Percentiles rank a stretch among this genome's conserved stretches.
Conservation (phyloP, 2,797 vertebrate species). For the Fistularia commersonii region DNA sequence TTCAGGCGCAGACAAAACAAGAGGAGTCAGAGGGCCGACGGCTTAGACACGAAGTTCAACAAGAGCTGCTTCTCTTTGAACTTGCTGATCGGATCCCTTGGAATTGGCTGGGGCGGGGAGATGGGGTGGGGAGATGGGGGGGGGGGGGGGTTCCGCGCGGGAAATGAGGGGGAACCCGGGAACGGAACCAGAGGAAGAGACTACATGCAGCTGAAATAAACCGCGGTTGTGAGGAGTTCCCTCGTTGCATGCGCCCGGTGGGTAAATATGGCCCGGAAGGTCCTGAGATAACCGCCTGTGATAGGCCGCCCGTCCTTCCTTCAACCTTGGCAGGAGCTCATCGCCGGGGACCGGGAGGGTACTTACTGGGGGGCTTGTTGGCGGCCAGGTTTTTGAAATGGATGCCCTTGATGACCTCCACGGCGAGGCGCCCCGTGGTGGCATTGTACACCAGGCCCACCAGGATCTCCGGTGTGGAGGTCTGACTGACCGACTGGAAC, state of each 20-base stretch:
- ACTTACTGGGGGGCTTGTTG: constrained; percentile 99
- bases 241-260: too few relatives aligned
- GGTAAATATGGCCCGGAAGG: too few relatives aligned
- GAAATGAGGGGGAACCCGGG: neutral
- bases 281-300: too few relatives aligned
- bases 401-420: constrained; percentile 98
- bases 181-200: neutral
- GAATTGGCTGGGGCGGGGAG: constrained; percentile 21
- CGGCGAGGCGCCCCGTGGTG: constrained; percentile 94
- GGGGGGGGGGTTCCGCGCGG: too few relatives aligned
- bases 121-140: neutral
- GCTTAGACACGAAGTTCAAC: constrained; percentile 74
- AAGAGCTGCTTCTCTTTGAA: constrained; percentile 52
- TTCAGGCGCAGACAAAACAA: constrained; percentile 54
- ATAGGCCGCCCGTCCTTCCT: too few relatives aligned
- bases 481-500: constrained; percentile 92
- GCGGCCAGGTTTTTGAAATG: constrained; percentile 97
- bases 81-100: constrained; percentile 41
- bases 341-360: constrained; percentile 11
- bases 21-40: constrained; percentile 79
- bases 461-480: constrained; percentile 91
- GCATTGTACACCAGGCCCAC: constrained; percentile 95
- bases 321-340: too few relatives aligned
- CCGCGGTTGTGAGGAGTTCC: too few relatives aligned
- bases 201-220: too few relatives aligned